Evolutionary conservation across 2,113 vertebrate genomes (phyloP).

Genomic region (Tetrax tetrax): DNA sequence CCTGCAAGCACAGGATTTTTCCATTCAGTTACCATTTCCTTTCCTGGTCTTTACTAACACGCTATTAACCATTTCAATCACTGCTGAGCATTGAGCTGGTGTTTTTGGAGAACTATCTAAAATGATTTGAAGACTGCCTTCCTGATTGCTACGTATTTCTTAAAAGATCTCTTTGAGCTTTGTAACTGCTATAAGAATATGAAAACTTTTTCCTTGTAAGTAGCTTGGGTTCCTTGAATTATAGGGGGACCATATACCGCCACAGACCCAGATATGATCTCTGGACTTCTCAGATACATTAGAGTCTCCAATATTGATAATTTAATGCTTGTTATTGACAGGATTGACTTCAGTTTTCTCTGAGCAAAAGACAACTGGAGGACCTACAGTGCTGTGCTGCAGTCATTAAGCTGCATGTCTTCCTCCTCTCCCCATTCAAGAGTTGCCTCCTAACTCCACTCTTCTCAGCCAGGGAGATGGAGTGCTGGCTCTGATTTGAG

Average conservation of each 20-base stretch:
- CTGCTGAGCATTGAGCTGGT: neutral
- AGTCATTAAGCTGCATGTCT: neutral
- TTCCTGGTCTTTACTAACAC: neutral
- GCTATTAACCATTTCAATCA: neutral
- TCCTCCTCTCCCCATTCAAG: neutral
- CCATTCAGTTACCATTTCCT: neutral
- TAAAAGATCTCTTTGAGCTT: neutral
- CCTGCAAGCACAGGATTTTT: constrained; percentile 11
- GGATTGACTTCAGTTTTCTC: neutral
- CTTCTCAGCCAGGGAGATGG: neutral
- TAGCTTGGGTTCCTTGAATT: neutral
- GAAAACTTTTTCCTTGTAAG: neutral
- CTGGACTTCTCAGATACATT: neutral
- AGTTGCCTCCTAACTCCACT: neutral
- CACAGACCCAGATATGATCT: neutral
- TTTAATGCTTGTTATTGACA: neutral
- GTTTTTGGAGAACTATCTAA: neutral
- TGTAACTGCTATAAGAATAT: neutral
- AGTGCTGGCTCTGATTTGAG: neutral
- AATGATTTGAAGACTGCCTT: neutral
- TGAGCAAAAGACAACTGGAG: neutral
- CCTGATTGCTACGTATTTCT: neutral
- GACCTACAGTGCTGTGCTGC: neutral
- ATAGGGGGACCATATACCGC: rapidly evolving
- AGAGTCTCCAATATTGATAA: neutral